Evolutionary conservation across 2,888 invertebrate genomes (phyloP).

Genomic region (Hirudinaria manillensis): DNA sequence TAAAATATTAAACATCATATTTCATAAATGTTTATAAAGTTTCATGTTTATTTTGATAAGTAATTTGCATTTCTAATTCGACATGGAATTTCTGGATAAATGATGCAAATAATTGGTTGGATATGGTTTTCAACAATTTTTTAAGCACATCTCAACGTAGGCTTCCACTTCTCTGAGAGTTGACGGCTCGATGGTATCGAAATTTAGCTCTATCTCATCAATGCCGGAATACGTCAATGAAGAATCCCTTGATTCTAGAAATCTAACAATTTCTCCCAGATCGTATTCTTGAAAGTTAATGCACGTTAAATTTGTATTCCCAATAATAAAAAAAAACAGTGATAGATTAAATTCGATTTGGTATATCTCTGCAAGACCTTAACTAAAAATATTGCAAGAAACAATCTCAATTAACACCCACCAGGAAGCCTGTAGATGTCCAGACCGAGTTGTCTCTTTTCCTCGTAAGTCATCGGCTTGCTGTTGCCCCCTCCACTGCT

Average conservation of each 20-base stretch:
- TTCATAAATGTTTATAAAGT: too few species aligned
- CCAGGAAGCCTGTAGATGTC: conserved; percentile 98
- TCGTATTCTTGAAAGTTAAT: conserved; percentile 77
- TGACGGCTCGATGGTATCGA: conserved; percentile 95
- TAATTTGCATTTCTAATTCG: too few species aligned
- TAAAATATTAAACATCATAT: too few species aligned
- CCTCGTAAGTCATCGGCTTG: conserved; percentile 99
- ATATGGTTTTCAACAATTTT: too few species aligned
- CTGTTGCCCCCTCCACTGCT: conserved; percentile 95
- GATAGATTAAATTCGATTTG: too few species aligned
- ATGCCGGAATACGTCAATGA: conserved; percentile 87
- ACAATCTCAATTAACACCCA: too few species aligned
- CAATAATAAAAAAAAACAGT: too few species aligned
- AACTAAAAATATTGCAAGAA: too few species aligned
- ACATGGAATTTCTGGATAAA: too few species aligned
- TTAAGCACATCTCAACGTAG: conserved; percentile 88
- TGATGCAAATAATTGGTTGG: too few species aligned
- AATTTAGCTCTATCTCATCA: conserved; percentile 99
- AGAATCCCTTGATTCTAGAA: conserved; percentile 94
- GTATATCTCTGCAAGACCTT: too few species aligned
- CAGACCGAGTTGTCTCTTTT: conserved; percentile 93
- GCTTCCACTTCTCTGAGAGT: conserved; percentile 93
- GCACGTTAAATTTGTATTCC: background rate
- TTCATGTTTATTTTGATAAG: too few species aligned
- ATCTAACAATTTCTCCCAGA: conserved; percentile 93